Base-by-base conservation (phyloP, 1,140 invertebrate genomes). In the Cotesia typhae region DNA sequence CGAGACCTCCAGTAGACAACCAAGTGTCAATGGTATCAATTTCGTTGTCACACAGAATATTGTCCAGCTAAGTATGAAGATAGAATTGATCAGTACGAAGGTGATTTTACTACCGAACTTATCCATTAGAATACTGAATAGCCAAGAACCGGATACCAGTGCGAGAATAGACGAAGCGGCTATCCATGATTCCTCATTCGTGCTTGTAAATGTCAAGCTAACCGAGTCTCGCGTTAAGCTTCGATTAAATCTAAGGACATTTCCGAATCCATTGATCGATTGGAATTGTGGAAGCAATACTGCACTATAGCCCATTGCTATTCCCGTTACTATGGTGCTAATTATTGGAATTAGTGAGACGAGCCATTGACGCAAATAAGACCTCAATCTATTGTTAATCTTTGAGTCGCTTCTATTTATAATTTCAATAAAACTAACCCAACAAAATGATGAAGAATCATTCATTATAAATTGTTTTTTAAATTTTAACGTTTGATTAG, bases 1-100 rank as follows among this genome's bases (percentile, higher is more conserved):
- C 88, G 0, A 91, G 80, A 1, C 93, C 93, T 1, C 89, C 90
- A 94, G 80, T 70, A 93, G 88, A 75, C 93, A 88, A 1, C 93
- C 93, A 2, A 88, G 76, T 38, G 92, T 87, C 17, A 94, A 83
- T 7, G 87, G 83, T 0, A 78, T 57, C 2, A 90, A 75, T 73
- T 85, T 85, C 2, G 83, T 76, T 1, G 90, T 85, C 55, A 89
- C 83, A 28, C 87, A 85, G 9, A 94, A 90, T 7, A 90, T 75
- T 4, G 91, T 75, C 92, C 92, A 95, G 10, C 92, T 92, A n/a
- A 90, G 66, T 0, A 91, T 77, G 61, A 90, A 91, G 0, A 92
- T 89, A 0, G 90, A 80, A 17, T 88, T 88, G n/a, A 90, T 82
- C 9, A 92, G 78, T 38, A 90, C 82, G 63, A 93, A 87, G 0